phyloP scores from a whole-genome alignment of 2,113 vertebrate genomes.

The Ceratotherium simum region DNA sequence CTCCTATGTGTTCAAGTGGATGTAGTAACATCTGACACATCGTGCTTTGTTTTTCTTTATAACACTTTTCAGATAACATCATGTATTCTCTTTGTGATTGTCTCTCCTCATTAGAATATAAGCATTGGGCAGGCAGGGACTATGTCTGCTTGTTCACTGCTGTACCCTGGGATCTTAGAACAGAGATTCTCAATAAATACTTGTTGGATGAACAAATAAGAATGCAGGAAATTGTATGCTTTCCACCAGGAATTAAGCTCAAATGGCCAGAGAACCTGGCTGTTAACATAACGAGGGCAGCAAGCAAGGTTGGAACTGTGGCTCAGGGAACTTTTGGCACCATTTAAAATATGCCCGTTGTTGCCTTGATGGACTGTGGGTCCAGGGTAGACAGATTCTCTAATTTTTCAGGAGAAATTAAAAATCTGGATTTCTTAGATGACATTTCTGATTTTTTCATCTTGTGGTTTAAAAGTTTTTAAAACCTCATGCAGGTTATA shows the following conservation, averaged over 20 bases:
- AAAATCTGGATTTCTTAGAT: conserved; percentile 3
- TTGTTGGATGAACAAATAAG: conserved; percentile 30
- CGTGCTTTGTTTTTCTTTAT: not conserved
- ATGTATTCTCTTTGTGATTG: not conserved
- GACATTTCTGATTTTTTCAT: not conserved
- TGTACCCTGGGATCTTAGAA: not conserved
- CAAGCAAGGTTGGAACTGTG: not conserved
- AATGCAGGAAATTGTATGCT: not conserved
- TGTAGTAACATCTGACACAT: not conserved
- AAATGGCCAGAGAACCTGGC: not conserved
- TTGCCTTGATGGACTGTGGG: not conserved
- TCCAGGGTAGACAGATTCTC: not conserved
- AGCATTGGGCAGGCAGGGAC: not conserved
- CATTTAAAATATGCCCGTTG: not conserved
- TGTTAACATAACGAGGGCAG: not conserved
- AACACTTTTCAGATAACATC: not conserved
- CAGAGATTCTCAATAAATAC: not conserved
- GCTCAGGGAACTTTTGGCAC: not conserved
- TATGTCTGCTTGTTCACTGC: not conserved
- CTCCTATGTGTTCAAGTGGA: not conserved
- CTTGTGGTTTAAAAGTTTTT: not conserved
- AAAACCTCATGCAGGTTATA: not conserved
- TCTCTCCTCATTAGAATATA: not conserved
- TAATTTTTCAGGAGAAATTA: not conserved
- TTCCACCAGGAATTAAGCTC: not conserved